A percentile compares a stretch with the other conserved stretches of the same genome.
Conservation (phyloP, 2,888 invertebrate genomes). For the Napeogenes sylphis region DNA sequence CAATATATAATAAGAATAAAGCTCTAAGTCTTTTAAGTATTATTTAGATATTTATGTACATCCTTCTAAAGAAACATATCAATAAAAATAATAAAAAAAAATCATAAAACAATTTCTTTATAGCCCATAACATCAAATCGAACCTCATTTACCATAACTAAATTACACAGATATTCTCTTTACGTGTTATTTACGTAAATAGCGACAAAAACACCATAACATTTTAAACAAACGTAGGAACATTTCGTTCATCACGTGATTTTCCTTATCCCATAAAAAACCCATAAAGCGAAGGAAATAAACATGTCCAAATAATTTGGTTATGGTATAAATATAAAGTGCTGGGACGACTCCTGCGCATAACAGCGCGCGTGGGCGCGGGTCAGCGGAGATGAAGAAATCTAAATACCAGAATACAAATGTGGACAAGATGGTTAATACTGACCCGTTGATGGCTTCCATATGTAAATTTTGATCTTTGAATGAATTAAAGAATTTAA, state of each 20-base stretch:
- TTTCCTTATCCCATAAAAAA: conserved; percentile 23
- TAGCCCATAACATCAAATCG: not conserved
- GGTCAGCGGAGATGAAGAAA: conserved; percentile 34
- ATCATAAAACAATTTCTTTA: not conserved
- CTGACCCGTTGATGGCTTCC: conserved; percentile 8
- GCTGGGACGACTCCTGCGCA: conserved; percentile 38
- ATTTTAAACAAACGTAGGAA: conserved; percentile 16
- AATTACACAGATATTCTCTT: not conserved
- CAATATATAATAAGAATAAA: no score
- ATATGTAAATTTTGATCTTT: conserved; percentile 5
- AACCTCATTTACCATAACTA: conserved; percentile 1
- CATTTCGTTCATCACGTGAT: conserved; percentile 24
- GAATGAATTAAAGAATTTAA: conserved; percentile 1
- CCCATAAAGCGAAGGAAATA: conserved; percentile 28
- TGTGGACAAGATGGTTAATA: conserved; percentile 9
- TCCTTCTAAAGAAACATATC: no score
- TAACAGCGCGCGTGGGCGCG: conserved; percentile 47
- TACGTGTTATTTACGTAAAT: conserved; percentile 6
- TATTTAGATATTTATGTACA: no score
- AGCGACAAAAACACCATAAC: not conserved
- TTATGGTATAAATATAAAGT: conserved; percentile 49
- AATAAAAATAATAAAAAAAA: not conserved
- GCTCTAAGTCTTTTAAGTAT: no score
- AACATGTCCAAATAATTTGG: conserved; percentile 32
- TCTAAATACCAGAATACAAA: conserved; percentile 15